These are phyloP conservation scores for Platysteira castanea DNA, from an alignment of 2,113 vertebrate species.

Conservation along the genomic window DNA sequence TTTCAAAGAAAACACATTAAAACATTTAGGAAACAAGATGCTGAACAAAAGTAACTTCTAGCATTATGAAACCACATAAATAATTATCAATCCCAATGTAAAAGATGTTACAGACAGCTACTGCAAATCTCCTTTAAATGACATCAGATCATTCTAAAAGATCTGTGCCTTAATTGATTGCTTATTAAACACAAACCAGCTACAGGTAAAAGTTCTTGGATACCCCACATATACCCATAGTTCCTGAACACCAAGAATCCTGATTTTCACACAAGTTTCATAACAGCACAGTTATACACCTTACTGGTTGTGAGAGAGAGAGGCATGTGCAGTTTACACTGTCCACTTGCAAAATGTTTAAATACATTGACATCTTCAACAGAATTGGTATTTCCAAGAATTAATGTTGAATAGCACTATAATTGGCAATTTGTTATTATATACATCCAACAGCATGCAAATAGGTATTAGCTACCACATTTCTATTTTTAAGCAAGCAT, in stretches of 20 bases:
- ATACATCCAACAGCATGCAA: not conserved
- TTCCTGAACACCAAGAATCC: not conserved
- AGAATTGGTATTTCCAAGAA: not conserved
- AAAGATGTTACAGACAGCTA: not conserved
- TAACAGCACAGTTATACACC: not conserved
- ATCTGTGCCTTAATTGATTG: not conserved
- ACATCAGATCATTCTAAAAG: not conserved
- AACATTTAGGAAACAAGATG: not conserved
- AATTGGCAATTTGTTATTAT: not conserved
- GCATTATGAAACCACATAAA: not conserved
- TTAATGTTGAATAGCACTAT: not conserved
- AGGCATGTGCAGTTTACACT: not conserved
- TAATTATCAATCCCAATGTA: not conserved
- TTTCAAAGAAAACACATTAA: not conserved
- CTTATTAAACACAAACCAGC: not conserved
- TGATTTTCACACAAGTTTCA: not conserved
- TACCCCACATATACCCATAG: not conserved
- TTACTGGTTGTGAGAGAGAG: not conserved
- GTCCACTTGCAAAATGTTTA: not conserved
- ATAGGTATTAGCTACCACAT: not conserved
- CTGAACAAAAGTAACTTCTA: not conserved
- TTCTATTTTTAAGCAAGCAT: not conserved
- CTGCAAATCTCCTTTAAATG: not conserved
- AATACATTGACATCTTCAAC: not conserved
- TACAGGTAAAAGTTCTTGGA: not conserved